Evolutionary conservation across 1,140 invertebrate genomes (phyloP).

Genomic region (Camponotus floridanus): DNA sequence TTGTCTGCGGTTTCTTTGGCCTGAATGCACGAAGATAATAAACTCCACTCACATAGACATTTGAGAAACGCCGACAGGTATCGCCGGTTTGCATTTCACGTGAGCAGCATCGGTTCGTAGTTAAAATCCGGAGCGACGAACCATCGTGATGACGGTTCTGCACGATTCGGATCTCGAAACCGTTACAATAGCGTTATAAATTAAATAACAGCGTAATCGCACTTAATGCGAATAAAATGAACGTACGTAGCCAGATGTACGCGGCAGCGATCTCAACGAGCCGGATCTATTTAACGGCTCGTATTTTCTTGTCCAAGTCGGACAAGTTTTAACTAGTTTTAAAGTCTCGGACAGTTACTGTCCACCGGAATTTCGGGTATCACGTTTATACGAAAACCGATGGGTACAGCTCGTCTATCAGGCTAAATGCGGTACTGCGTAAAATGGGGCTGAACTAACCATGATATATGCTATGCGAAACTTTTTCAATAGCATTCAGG

Average conservation of each 20-base stretch:
- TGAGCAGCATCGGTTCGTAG: not conserved
- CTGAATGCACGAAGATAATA: conserved; percentile 7
- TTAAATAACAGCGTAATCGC: conserved; percentile 44
- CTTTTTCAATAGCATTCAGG: conserved; percentile 7
- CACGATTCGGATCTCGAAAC: not conserved
- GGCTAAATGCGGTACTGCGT: not conserved
- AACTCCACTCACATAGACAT: not conserved
- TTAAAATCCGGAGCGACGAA: conserved; percentile 30
- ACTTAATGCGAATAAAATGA: conserved; percentile 43
- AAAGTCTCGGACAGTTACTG: conserved; percentile 54
- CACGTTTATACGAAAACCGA: conserved; percentile 46
- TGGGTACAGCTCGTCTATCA: conserved; percentile 36
- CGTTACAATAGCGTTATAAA: conserved; percentile 50
- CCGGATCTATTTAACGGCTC: conserved; percentile 54
- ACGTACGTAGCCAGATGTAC: not conserved
- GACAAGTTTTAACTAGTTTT: conserved; percentile 48
- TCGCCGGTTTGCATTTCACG: not conserved
- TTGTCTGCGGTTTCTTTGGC: not conserved
- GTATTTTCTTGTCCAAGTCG: conserved; percentile 47
- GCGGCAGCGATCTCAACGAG: conserved; percentile 25
- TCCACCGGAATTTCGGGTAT: conserved; percentile 40
- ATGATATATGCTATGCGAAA: conserved; percentile 2
- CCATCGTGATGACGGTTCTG: not conserved
- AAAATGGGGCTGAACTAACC: not conserved
- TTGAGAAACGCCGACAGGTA: not conserved